phyloP scores from a whole-genome alignment of 2,797 vertebrate species.

The Mormyrops boulengeri region DNA sequence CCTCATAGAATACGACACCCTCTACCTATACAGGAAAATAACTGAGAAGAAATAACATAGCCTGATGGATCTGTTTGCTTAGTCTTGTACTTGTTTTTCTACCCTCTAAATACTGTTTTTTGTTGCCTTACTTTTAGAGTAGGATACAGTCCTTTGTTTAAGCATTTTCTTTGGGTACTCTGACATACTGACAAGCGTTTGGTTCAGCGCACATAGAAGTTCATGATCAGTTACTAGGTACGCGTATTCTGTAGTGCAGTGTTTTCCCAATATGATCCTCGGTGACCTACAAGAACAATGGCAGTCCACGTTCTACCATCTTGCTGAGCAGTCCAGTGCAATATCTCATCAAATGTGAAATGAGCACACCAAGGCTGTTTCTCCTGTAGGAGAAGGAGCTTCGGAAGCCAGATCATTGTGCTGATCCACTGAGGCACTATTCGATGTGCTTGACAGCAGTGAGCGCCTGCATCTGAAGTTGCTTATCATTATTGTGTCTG shows the following conservation, averaged over 20 bases:
- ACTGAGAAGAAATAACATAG: neutral
- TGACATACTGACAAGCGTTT: neutral
- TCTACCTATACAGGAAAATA: neutral
- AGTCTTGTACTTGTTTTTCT: neutral
- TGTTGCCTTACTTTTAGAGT: neutral
- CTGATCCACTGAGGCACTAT: neutral
- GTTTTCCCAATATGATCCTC: neutral
- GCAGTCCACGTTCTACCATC: neutral
- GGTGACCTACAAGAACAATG: neutral
- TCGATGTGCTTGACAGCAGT: neutral
- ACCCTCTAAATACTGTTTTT: neutral
- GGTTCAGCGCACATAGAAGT: neutral
- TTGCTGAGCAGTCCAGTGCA: neutral
- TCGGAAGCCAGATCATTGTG: neutral
- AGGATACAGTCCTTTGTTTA: neutral
- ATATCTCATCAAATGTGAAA: neutral
- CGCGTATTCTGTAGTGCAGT: neutral
- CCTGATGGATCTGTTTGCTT: neutral
- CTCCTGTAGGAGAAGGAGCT: neutral
- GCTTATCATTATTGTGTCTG: neutral
- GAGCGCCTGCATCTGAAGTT: neutral
- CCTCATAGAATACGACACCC: neutral
- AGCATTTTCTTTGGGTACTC: neutral
- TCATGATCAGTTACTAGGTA: neutral
- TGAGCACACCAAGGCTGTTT: neutral